Evolutionary conservation across 1,140 invertebrate species (phyloP).

Genomic region (Drosophila murphyi): DNA sequence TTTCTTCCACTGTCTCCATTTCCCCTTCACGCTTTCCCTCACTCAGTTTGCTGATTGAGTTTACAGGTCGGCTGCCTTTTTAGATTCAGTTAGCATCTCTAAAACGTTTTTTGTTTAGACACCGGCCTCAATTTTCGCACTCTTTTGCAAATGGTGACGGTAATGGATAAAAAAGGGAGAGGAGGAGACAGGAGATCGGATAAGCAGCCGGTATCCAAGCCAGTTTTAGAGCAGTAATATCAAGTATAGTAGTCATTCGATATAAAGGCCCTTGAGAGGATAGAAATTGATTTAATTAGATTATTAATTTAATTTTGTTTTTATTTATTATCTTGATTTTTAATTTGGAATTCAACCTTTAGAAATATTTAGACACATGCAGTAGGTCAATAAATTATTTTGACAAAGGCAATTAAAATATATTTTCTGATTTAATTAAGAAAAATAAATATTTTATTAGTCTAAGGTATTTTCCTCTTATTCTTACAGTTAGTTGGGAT

Average conservation of each 20-base stretch:
- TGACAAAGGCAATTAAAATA: no score
- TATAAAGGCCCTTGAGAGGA: neutral
- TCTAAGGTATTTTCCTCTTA: no score
- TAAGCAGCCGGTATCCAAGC: neutral
- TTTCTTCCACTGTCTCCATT: constrained; percentile 27
- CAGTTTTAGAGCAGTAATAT: neutral
- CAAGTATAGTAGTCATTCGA: neutral
- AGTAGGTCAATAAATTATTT: no score
- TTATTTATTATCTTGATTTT: no score
- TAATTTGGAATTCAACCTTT: no score
- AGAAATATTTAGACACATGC: no score
- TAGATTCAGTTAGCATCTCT: constrained; percentile 28
- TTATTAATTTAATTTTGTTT: no score
- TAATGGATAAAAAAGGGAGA: neutral
- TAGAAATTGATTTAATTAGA: no score
- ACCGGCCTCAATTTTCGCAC: constrained; percentile 51
- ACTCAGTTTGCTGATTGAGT: no score
- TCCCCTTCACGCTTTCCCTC: neutral
- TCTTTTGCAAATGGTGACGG: constrained; percentile 32
- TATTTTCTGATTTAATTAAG: no score
- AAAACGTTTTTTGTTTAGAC: constrained; percentile 47
- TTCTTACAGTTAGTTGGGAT: no score
- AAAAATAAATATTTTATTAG: no score
- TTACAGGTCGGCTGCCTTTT: neutral
- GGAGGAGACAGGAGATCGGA: neutral